Evolutionary conservation across 2,888 invertebrate genomes (phyloP).

Genomic region (Lapara coniferarum): DNA sequence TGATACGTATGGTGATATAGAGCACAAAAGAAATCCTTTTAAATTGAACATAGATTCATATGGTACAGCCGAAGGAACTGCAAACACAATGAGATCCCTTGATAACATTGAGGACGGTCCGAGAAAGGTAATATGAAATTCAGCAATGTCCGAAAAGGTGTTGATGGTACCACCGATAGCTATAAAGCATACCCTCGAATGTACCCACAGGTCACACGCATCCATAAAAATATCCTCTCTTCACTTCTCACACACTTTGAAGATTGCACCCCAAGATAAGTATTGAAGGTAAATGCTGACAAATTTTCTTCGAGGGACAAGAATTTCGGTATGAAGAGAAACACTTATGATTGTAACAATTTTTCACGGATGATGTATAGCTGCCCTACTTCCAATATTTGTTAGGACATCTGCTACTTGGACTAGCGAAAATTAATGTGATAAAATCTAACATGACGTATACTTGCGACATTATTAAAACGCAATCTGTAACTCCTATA

Average conservation of each 20-base stretch:
- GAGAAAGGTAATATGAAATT: constrained; percentile 38
- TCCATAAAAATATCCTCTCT: constrained; percentile 23
- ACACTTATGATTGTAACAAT: constrained; percentile 20
- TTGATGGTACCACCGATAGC: constrained; percentile 19
- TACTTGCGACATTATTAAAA: constrained; percentile 16
- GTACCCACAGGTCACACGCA: constrained; percentile 24
- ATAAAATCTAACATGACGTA: constrained; percentile 8
- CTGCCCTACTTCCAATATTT: constrained; percentile 21
- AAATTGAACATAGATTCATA: constrained; percentile 32
- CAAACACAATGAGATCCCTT: constrained; percentile 41
- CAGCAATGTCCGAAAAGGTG: constrained; percentile 30
- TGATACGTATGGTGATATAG: too few species aligned
- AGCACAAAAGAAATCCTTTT: too few species aligned
- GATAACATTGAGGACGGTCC: constrained; percentile 25
- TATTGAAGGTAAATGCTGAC: constrained; percentile 2
- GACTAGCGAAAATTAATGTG: constrained; percentile 11
- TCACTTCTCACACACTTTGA: constrained; percentile 9
- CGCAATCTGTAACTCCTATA: neutral
- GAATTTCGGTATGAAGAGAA: constrained; percentile 3
- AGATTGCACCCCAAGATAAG: constrained; percentile 16
- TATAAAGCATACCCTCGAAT: constrained; percentile 23
- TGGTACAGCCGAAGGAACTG: constrained; percentile 31
- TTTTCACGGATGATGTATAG: constrained; percentile 14
- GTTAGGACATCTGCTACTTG: constrained; percentile 20
- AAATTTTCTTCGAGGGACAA: constrained; percentile 4